Conservation (phyloP, 2,888 invertebrate species). For the Augochlorella aurata region DNA sequence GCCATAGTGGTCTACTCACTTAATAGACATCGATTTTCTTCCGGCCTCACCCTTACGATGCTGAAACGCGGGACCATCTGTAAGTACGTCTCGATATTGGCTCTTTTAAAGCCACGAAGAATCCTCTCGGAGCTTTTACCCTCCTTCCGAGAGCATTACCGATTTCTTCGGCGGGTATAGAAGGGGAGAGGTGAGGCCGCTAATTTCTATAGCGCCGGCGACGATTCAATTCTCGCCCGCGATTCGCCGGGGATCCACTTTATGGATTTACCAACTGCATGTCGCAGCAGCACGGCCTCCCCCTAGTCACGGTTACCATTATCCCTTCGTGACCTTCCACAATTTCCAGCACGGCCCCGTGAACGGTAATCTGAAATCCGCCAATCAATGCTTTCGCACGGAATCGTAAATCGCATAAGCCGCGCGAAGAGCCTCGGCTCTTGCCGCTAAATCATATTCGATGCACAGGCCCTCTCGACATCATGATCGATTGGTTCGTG, state of each 20-base stretch:
- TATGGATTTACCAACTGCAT: conserved; percentile 52
- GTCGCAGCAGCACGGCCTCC: conserved; percentile 30
- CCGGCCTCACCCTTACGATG: neutral
- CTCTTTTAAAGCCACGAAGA: conserved; percentile 4
- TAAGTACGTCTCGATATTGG: conserved; percentile 2
- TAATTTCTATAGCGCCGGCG: conserved; percentile 39
- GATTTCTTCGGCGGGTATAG: conserved; percentile 30
- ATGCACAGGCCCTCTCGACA: conserved; percentile 41
- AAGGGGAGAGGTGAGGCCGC: neutral
- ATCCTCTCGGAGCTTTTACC: conserved; percentile 4
- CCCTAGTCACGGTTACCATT: conserved; percentile 44
- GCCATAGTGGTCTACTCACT: neutral
- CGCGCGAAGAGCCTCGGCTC: conserved; percentile 37
- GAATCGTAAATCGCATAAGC: conserved; percentile 66
- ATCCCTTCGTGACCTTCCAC: conserved; percentile 63
- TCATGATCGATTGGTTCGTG: conserved; percentile 57
- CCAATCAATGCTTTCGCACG: conserved; percentile 67
- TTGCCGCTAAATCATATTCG: conserved; percentile 59
- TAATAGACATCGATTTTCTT: conserved; percentile 26
- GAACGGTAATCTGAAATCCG: conserved; percentile 52
- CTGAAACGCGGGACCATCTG: neutral
- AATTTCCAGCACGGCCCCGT: conserved; percentile 53
- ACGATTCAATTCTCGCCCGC: conserved; percentile 48
- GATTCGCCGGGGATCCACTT: conserved; percentile 51
- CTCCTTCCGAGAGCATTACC: neutral